Conservation (phyloP, 1,140 invertebrate genomes). For the Caenorhabditis remanei region DNA sequence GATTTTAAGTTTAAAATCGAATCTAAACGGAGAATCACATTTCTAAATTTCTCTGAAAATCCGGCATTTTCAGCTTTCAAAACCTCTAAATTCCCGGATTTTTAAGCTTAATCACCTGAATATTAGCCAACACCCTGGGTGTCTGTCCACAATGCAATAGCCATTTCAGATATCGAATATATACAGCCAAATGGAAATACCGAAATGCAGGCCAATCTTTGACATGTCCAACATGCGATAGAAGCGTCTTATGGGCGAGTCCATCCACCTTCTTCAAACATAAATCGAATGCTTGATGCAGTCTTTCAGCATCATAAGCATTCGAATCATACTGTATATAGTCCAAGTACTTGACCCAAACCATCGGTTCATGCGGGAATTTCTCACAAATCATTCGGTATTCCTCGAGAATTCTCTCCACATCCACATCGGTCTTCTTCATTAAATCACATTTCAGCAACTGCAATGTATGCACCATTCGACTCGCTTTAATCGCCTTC, state of each 20-base stretch:
- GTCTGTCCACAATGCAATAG: neutral
- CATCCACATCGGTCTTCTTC: no score
- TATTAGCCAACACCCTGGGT: neutral
- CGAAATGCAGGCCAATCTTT: neutral
- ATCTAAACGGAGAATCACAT: no score
- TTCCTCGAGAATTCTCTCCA: no score
- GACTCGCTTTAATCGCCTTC: no score
- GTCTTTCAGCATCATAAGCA: neutral
- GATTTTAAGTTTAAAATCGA: no score
- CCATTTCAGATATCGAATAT: conserved; percentile 26
- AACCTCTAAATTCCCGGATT: no score
- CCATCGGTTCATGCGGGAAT: conserved; percentile 12
- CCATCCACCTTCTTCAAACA: neutral
- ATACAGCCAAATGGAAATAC: neutral
- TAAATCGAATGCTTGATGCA: neutral
- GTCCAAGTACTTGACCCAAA: neutral
- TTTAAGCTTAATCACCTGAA: neutral
- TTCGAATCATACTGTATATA: neutral
- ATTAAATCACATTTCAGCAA: no score
- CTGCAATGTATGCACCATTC: no score
- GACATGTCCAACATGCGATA: neutral
- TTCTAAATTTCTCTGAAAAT: no score
- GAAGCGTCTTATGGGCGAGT: neutral
- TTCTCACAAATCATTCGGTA: neutral
- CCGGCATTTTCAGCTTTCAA: no score